phyloP scores from a whole-genome alignment of 1,140 invertebrate genomes.

The Drosophila eugracilis region DNA sequence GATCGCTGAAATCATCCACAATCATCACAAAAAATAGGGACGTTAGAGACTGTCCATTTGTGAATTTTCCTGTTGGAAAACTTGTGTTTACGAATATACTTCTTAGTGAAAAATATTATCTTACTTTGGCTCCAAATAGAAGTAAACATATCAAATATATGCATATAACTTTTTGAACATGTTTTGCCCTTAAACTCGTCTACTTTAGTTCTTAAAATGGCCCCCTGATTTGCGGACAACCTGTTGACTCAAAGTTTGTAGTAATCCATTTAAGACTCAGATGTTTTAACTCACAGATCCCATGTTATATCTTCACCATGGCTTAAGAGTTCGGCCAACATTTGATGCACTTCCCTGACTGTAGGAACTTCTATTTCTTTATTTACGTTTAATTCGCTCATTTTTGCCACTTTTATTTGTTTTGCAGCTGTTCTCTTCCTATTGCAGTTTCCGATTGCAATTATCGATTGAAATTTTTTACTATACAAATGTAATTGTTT shows the following conservation, averaged over 20 bases:
- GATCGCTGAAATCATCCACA: constrained; percentile 1
- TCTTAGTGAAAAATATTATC: no score
- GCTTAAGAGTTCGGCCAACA: constrained; percentile 22
- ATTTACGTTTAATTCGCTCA: not conserved
- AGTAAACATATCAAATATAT: not conserved
- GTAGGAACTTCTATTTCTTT: not conserved
- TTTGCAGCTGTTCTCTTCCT: not conserved
- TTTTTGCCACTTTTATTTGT: not conserved
- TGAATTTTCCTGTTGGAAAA: constrained; percentile 9
- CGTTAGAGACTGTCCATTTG: constrained; percentile 15
- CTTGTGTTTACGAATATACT: no score
- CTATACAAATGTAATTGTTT: no score
- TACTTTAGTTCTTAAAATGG: constrained; percentile 1
- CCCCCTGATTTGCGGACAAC: not conserved
- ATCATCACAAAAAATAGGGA: constrained; percentile 26
- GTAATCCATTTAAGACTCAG: not conserved
- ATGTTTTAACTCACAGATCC: constrained; percentile 19
- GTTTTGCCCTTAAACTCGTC: not conserved
- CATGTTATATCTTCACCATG: constrained; percentile 27
- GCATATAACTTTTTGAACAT: no score
- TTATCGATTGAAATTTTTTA: no score
- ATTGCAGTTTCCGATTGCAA: no score
- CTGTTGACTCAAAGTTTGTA: not conserved
- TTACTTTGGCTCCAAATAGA: constrained; percentile 11
- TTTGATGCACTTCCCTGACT: constrained; percentile 29